phyloP scores from a whole-genome alignment of 2,797 vertebrate species.

The Sebastes jordani region DNA sequence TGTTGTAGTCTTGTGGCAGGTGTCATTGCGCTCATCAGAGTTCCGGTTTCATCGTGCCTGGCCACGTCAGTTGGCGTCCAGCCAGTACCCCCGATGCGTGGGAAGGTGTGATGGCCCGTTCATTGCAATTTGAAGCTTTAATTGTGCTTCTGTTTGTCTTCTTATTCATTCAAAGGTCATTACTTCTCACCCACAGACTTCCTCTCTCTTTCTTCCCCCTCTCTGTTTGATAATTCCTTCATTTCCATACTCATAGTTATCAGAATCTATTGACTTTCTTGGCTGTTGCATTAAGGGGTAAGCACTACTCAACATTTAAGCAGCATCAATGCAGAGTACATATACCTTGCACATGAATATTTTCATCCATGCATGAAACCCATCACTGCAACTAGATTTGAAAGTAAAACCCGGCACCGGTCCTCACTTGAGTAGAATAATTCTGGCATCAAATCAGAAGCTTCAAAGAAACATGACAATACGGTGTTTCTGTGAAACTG shows the following conservation, averaged over 20 bases:
- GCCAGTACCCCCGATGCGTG: fast-evolving
- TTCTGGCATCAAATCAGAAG: not conserved
- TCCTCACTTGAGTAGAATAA: not conserved
- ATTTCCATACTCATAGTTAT: not conserved
- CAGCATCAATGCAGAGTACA: not conserved
- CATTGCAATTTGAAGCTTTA: too few species aligned
- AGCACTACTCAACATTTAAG: too few species aligned
- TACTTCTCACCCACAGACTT: not conserved
- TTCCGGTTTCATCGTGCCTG: too few species aligned
- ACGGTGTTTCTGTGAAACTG: not conserved
- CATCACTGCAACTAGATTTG: not conserved
- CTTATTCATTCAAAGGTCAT: not conserved
- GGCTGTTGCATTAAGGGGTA: not conserved
- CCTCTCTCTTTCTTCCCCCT: not conserved
- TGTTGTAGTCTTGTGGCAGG: too few species aligned
- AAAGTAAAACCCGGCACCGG: not conserved
- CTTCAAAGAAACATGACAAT: not conserved
- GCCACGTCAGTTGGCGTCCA: too few species aligned
- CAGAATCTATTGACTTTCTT: not conserved
- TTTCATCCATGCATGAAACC: not conserved
- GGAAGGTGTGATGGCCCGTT: fast-evolving
- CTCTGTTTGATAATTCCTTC: not conserved
- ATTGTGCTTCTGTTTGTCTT: not conserved
- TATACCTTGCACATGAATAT: not conserved
- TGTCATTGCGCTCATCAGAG: too few species aligned